Evolutionary conservation across 2,113 vertebrate genomes (phyloP).

Genomic region (Sorex araneus): DNA sequence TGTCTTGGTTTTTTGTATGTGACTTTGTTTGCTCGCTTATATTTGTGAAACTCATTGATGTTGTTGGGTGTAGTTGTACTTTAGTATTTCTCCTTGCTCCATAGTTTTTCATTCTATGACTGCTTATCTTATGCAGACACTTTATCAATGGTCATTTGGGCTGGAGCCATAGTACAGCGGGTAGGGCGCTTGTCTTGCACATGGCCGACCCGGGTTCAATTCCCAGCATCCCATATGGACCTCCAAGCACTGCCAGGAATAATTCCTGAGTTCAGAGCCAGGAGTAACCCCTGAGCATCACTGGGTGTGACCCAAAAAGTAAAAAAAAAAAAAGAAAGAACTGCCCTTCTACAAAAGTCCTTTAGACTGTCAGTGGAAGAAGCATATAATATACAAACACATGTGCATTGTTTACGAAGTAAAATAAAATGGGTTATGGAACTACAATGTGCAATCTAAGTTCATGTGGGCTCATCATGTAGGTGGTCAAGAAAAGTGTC

Average conservation of each 20-base stretch:
- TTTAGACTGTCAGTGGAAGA: neutral
- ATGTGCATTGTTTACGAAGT: neutral
- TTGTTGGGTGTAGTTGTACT: neutral
- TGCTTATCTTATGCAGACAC: neutral
- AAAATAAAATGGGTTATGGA: neutral
- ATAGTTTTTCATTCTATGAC: neutral
- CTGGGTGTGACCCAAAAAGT: too few species aligned
- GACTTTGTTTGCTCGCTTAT: conserved; percentile 7
- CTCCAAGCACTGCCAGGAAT: too few species aligned
- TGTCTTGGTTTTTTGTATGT: conserved; percentile 27
- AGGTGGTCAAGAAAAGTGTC: neutral
- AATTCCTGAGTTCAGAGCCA: too few species aligned
- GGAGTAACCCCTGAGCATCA: too few species aligned
- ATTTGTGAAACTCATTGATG: neutral
- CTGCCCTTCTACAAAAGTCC: neutral
- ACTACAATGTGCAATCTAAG: neutral
- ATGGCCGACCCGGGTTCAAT: too few species aligned
- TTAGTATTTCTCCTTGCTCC: neutral
- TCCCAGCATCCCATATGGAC: too few species aligned
- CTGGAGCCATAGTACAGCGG: too few species aligned
- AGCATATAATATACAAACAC: neutral
- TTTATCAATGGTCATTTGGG: neutral
- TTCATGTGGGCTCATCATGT: neutral
- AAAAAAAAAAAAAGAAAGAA: neutral
- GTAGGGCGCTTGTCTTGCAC: too few species aligned